A percentile compares a stretch with the other conserved stretches of the same genome.
phyloP scores from a whole-genome alignment of 2,113 vertebrate genomes.

The Oreochromis spilurus region DNA sequence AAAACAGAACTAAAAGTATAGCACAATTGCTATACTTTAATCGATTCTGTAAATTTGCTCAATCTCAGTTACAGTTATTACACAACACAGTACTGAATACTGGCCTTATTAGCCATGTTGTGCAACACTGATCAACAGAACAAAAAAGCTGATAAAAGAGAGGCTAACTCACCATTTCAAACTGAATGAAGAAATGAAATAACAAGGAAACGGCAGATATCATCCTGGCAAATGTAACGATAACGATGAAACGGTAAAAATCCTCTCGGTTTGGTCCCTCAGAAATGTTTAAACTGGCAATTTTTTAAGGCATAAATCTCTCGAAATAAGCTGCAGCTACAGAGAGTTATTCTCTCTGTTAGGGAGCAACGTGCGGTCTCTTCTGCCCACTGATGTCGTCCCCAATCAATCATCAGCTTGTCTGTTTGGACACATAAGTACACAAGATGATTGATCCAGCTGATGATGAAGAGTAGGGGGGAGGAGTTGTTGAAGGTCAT shows the following conservation, averaged over 20 bases:
- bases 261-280: not conserved
- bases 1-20: not conserved
- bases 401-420: conserved; percentile 30
- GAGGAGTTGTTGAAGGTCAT: rapidly evolving
- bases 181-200: not conserved
- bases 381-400: not conserved
- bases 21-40: too few relatives aligned
- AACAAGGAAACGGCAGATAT: not conserved
- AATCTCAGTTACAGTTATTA: not conserved
- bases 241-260: not conserved
- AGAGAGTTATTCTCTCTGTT: not conserved
- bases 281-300: not conserved
- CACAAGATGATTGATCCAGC: not conserved
- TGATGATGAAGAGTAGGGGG: rapidly evolving
- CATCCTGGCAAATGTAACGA: not conserved
- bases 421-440: not conserved
- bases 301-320: not conserved
- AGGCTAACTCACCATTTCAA: not conserved
- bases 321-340: not conserved
- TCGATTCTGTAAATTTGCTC: not conserved
- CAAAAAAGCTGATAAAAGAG: not conserved
- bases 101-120: not conserved
- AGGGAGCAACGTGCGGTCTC: not conserved
- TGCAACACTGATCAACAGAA: not conserved
- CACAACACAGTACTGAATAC: not conserved